Conservation (phyloP, 2,888 invertebrate species). For the Balanococcus diminutus region DNA sequence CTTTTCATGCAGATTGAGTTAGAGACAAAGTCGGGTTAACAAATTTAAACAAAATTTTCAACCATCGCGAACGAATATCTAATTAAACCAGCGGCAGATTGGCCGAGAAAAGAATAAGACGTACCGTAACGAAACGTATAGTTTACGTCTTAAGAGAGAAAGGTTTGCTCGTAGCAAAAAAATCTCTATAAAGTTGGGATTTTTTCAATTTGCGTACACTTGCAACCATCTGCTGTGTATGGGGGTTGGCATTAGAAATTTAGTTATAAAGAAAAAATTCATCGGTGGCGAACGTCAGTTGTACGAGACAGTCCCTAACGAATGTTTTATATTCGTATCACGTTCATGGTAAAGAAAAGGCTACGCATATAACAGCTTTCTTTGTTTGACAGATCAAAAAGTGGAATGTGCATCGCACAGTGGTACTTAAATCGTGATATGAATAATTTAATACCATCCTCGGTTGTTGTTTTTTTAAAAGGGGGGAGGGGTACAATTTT, state of each 20-base stretch:
- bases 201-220: slow-evolving; percentile 31
- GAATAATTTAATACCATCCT: slow-evolving; percentile 22
- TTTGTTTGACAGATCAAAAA: slow-evolving; percentile 43
- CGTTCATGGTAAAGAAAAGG: slow-evolving; percentile 37
- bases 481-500: neutral
- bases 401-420: slow-evolving; percentile 37
- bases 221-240: neutral
- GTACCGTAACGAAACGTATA: neutral
- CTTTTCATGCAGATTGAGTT: neutral
- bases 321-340: slow-evolving; percentile 41
- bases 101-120: neutral
- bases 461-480: neutral
- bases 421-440: slow-evolving; percentile 39
- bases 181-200: neutral
- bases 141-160: neutral
- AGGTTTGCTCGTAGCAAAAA: neutral
- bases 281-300: slow-evolving; percentile 35
- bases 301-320: slow-evolving; percentile 38
- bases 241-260: neutral
- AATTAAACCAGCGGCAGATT: neutral
- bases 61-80: neutral
- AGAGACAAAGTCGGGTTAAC: neutral
- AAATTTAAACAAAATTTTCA: neutral
- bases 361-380: slow-evolving; percentile 42
- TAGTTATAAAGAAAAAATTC: slow-evolving; percentile 24